These are phyloP conservation scores for Phortica magna DNA, from an alignment of 2,888 invertebrate genomes.

Conservation along the genomic window DNA sequence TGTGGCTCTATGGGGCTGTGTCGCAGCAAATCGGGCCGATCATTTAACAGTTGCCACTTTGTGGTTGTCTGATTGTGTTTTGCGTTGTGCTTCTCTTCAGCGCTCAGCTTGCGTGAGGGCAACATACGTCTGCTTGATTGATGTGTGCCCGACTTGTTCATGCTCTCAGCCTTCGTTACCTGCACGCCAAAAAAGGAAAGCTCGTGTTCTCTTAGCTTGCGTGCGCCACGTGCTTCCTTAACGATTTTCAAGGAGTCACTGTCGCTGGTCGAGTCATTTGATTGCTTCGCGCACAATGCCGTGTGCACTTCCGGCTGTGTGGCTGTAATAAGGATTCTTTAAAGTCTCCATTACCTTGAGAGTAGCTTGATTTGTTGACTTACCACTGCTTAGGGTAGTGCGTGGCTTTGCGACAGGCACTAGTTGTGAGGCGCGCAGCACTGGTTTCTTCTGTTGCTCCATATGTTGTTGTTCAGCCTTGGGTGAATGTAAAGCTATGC, in stretches of 20 bases:
- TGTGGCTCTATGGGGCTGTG: constrained; percentile 73
- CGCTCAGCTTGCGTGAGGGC: constrained; percentile 56
- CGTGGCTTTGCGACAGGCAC: constrained; percentile 75
- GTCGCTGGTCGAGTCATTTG: constrained; percentile 51
- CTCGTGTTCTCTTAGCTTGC: constrained; percentile 81
- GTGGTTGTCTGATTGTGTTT: constrained; percentile 53
- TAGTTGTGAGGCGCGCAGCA: constrained; percentile 59
- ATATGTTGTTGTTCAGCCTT: constrained; percentile 50
- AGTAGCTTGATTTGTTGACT: background rate
- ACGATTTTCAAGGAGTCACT: constrained; percentile 72
- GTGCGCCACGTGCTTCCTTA: constrained; percentile 76
- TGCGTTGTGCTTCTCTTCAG: constrained; percentile 49
- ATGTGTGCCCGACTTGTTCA: constrained; percentile 39
- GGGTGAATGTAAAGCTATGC: constrained; percentile 75
- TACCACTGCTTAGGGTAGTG: constrained; percentile 56
- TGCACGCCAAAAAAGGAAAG: constrained; percentile 81
- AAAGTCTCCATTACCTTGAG: background rate
- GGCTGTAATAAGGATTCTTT: constrained; percentile 21
- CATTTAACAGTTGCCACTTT: constrained; percentile 74
- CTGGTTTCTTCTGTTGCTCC: constrained; percentile 53
- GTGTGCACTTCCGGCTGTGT: constrained; percentile 38
- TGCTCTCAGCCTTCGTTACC: constrained; percentile 46
- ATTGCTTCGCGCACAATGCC: constrained; percentile 47
- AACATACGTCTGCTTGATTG: constrained; percentile 57
- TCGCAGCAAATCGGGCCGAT: constrained; percentile 75